Evolutionary conservation across 2,797 vertebrate genomes (phyloP), one percentile per base, ranked within the genome.

Genomic region (Microhierax caerulescens): DNA sequence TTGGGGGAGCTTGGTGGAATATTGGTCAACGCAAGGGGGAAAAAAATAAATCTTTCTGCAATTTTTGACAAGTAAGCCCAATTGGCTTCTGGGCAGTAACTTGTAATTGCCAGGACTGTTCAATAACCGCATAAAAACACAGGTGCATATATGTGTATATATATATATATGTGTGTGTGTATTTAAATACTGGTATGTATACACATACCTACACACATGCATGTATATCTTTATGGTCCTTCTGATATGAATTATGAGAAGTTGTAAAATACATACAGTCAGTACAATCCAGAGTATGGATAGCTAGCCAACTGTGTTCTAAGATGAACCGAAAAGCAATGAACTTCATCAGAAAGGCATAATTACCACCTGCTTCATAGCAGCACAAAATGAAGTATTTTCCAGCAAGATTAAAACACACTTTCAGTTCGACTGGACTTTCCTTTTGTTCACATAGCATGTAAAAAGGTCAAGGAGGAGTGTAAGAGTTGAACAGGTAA

Each of bases 111-210:
- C 41, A 1, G 2, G 27, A 10, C 4, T 32, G n/a, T 25, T 27
- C 51, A 50, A 41, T 3, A 9, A 39, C 6, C 36, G 30, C 11
- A 51, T 36, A 34, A n/a, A 86, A 73, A 13, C 5, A 41, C 15
- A 18, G 1, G 5, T 17, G 11, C 17, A 18, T 8, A 43, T 43
- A 43, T 3, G 8, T n/a, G 56, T 37, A 2, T 41, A 15, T 36
- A 0, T 4, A 5, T 9, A 5, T 3, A 10, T n/a, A n/a, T n/a
- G n/a, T n/a, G n/a, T n/a, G n/a, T 6, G 4, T 28, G 11, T 4
- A 10, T 54, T 54, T 51, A 23, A 2, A 3, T 27, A 4, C 21
- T 5, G 10, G 5, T 12, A 3, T 13, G 7, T 16, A 45, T 48
- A 28, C 13, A 11, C 9, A 3, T 1, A 14, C 5, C 5, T 27